Conservation (phyloP, 1,140 invertebrate species). For the Bradysia coprophila region DNA sequence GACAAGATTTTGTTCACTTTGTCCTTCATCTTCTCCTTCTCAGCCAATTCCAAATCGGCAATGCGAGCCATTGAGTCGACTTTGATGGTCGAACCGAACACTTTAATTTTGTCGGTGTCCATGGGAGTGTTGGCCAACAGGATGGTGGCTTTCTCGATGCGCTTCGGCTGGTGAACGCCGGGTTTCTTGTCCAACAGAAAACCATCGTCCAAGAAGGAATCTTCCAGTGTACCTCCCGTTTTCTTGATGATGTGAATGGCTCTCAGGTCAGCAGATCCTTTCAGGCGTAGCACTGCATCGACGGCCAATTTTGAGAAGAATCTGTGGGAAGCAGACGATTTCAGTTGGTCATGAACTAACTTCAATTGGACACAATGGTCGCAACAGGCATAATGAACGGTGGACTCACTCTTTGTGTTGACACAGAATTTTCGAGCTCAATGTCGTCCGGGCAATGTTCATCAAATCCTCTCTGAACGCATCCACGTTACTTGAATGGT, state of each 20-base stretch:
- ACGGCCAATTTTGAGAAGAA: constrained; percentile 91
- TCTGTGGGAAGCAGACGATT: constrained; percentile 13
- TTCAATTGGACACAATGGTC: too few species aligned
- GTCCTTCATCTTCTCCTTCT: constrained; percentile 99
- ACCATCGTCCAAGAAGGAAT: constrained; percentile 97
- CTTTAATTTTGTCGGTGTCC: constrained; percentile 99
- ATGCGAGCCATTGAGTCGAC: constrained; percentile 98
- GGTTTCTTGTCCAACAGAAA: constrained; percentile 95
- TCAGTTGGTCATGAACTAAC: too few species aligned
- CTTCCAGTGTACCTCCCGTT: constrained; percentile 73
- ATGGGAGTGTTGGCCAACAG: constrained; percentile 99
- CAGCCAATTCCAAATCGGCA: constrained; percentile 91
- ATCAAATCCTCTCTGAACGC: constrained; percentile 77
- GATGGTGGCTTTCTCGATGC: constrained; percentile 84
- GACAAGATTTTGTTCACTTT: constrained; percentile 95
- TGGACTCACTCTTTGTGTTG: constrained; percentile 84
- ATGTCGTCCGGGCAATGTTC: constrained; percentile 93
- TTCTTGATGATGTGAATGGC: constrained; percentile 98
- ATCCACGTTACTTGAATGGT: constrained; percentile 63
- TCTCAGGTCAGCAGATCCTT: constrained; percentile 86
- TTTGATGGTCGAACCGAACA: constrained; percentile 95
- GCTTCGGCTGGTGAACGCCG: constrained; percentile 73
- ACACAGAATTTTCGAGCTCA: constrained; percentile 95
- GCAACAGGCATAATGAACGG: too few species aligned
- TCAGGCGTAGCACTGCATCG: constrained; percentile 84